These are phyloP conservation scores for Catalaphyllia jardinei DNA, from an alignment of 64 coral and sea anemone genomes.

Conservation along the genomic window DNA sequence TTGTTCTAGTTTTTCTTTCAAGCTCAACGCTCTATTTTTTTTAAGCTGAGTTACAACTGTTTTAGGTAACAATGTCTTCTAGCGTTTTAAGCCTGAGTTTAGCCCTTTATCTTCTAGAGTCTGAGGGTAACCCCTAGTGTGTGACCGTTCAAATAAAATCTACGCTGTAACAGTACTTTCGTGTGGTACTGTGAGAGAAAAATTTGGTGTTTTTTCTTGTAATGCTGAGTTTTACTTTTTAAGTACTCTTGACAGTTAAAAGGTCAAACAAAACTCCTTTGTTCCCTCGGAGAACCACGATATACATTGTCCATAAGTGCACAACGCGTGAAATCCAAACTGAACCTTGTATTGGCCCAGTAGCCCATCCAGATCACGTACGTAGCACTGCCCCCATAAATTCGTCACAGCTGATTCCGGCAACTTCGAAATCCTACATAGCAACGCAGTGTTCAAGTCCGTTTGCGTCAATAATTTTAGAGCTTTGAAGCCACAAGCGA, in stretches of 20 bases:
- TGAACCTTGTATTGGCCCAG: slow-evolving; percentile 30
- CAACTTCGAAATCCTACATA: not conserved
- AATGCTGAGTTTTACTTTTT: not conserved
- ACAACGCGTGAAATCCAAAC: not conserved
- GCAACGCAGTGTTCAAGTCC: not conserved
- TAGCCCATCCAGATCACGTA: slow-evolving; percentile 6
- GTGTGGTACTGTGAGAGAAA: not conserved
- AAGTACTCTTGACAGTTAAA: not conserved
- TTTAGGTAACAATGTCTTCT: too few relatives aligned
- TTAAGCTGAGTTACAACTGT: too few relatives aligned
- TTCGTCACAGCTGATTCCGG: not conserved
- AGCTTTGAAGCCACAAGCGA: not conserved
- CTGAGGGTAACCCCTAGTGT: not conserved
- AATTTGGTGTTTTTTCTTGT: not conserved
- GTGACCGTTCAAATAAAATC: not conserved
- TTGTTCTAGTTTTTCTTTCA: too few relatives aligned
- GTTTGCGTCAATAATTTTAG: slow-evolving; percentile 1
- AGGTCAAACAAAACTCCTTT: slow-evolving; percentile 10
- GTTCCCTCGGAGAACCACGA: not conserved
- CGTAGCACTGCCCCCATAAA: not conserved
- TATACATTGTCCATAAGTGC: not conserved
- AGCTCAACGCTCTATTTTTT: too few relatives aligned
- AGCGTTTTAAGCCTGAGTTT: too few relatives aligned
- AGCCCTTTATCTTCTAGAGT: not conserved
- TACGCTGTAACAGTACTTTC: not conserved